phyloP scores from a whole-genome alignment of 2,113 vertebrate genomes.

The Chlorodrepanis virens region DNA sequence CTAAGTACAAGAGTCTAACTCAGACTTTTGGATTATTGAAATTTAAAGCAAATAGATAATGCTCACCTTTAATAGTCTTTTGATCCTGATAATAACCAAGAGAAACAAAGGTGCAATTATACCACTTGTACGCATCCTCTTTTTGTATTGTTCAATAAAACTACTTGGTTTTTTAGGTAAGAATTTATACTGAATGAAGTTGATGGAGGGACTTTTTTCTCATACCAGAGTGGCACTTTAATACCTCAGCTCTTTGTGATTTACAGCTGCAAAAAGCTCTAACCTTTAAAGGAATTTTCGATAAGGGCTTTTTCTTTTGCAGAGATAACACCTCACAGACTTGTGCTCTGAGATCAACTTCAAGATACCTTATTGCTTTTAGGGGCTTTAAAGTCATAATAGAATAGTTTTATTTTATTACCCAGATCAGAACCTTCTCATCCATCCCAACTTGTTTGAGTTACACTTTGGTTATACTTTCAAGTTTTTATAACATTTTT shows the following conservation, averaged over 20 bases:
- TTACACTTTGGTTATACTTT: neutral
- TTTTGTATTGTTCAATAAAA: neutral
- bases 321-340: neutral
- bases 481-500: neutral
- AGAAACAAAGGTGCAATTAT: neutral
- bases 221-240: neutral
- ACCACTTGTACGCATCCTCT: neutral
- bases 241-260: neutral
- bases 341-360: conserved; percentile 20
- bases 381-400: neutral
- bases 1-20: neutral
- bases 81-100: neutral
- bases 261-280: conserved; percentile 20
- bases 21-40: neutral
- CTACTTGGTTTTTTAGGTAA: neutral
- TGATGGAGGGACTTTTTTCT: neutral
- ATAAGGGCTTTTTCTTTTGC: conserved; percentile 32
- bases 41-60: neutral
- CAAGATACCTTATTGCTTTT: conserved; percentile 8
- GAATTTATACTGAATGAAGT: neutral
- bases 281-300: conserved; percentile 51
- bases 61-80: neutral
- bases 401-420: conserved; percentile 40
- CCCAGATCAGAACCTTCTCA: neutral
- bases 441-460: neutral